Evolutionary conservation across 2,888 invertebrate genomes (phyloP).

Genomic region (Eupithecia pulchellata): DNA sequence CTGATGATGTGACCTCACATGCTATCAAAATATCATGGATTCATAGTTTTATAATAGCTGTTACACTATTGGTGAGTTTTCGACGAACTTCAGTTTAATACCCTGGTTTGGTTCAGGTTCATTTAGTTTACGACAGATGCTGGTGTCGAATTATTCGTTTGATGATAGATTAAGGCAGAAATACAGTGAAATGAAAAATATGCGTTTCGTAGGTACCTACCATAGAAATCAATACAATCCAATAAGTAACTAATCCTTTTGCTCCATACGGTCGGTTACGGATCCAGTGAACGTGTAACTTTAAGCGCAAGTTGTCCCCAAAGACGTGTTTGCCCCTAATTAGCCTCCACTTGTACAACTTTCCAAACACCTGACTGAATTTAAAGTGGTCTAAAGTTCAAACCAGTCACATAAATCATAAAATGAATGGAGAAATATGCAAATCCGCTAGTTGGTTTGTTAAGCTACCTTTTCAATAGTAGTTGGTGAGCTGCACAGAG

Average conservation of each 20-base stretch:
- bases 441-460: conserved; percentile 29
- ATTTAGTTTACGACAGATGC: not conserved
- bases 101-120: not conserved
- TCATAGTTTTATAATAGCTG: not conserved
- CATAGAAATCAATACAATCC: too few relatives aligned
- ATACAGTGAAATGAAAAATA: not conserved
- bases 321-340: conserved; percentile 28
- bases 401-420: conserved; percentile 35
- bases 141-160: not conserved
- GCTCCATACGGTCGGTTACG: too few relatives aligned
- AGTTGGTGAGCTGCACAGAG: not conserved
- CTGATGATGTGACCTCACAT: not conserved
- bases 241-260: too few relatives aligned
- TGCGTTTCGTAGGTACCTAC: not conserved
- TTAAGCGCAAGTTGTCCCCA: not conserved
- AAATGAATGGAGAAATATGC: conserved; percentile 42
- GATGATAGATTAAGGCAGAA: not conserved
- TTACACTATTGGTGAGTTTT: not conserved
- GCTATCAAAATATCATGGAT: not conserved
- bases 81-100: not conserved
- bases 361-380: conserved; percentile 47
- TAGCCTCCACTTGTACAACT: conserved; percentile 38
- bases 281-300: not conserved
- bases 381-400: conserved; percentile 40
- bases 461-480: conserved; percentile 3